Conservation (phyloP, 2,113 vertebrate genomes). For the Hystrix brachyura region DNA sequence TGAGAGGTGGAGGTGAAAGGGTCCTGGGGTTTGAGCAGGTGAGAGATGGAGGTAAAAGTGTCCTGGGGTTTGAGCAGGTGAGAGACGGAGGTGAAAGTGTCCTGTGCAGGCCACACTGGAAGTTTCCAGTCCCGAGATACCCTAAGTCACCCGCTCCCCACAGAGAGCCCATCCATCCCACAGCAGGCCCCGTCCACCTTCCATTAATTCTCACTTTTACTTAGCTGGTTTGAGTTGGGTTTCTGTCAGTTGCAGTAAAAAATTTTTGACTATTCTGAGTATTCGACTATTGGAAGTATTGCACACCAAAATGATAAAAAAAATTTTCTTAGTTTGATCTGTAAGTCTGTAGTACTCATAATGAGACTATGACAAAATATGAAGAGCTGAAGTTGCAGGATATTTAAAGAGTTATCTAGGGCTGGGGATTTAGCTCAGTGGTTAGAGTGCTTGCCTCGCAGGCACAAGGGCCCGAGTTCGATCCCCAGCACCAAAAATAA, state of each 20-base stretch:
- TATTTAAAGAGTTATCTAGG: background rate
- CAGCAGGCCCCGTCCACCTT: background rate
- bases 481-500: too few relatives aligned
- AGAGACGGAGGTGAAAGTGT: background rate
- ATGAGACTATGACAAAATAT: conserved; percentile 30
- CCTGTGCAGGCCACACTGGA: background rate
- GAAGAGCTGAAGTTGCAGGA: background rate
- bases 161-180: background rate
- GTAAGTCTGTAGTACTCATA: background rate
- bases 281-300: background rate
- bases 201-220: background rate
- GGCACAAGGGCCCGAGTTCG: too few relatives aligned
- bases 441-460: too few relatives aligned
- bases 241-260: background rate
- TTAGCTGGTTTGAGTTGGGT: background rate
- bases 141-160: background rate
- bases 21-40: background rate
- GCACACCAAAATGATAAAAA: background rate
- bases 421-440: too few relatives aligned
- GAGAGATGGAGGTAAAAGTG: background rate
- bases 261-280: background rate
- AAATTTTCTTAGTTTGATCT: background rate
- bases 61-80: background rate
- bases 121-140: background rate
- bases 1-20: background rate